Base-by-base conservation (phyloP, 2,888 invertebrate genomes). In the Scaptomyza flava region DNA sequence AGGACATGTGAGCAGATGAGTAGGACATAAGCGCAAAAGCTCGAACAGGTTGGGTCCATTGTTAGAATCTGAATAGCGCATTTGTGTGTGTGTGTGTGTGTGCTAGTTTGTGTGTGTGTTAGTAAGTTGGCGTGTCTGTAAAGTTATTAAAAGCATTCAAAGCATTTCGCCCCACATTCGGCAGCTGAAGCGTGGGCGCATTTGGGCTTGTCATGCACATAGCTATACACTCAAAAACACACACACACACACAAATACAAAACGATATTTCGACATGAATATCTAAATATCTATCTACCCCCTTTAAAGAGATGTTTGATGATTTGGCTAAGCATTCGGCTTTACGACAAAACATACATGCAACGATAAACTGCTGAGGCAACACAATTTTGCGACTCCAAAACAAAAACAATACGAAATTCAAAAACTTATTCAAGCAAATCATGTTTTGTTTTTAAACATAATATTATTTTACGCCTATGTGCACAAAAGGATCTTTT, bases 81-180 rank as follows among this genome's bases (percentile, higher is more conserved):
- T 51, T 46, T 61, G 31, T 33, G 36, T 72, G 64, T 60, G 68
- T 50, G 64, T 53, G 64, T 51, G 51, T 47, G 52, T 61, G 31
- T 31, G 36, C 68, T 62, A 57, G 75, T 50, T 59, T 53, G 60
- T 67, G 65, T 67, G 75, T 67, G 45, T 27, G 45, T 27, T 9
- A 17, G 23, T 45, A 11, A 30, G 7, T 9, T 31, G 38, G 75
- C 60, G 68, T 64, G 72, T 70, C 72, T 76, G 79, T 67, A 72
- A 87, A 87, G 85, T 87, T 81, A 87, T 81, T 81, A 87, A 87
- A 81, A 81, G 82, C 82, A 81, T 87, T 81, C 76, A 87, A 81
- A 81, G 64, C 79, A 68, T 81, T 78, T 73, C 65, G 62, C 62
- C 71, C 47, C 51, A 63, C 58, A 66, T 43, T 46, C 62, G 36